Base-by-base conservation (phyloP, 2,797 vertebrate species). In the Pagetopsis macropterus region DNA sequence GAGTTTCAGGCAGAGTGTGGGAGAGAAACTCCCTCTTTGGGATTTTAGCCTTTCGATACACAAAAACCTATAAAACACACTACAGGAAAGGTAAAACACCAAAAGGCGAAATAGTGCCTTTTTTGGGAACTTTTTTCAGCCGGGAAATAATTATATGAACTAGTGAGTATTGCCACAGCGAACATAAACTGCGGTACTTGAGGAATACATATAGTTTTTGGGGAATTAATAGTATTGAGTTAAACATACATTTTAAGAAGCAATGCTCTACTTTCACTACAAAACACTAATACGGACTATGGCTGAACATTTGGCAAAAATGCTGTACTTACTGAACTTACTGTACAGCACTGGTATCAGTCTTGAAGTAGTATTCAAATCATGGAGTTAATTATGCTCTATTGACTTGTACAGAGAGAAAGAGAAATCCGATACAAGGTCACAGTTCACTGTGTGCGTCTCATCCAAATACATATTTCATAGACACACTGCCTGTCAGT, bases 401-500 rank as follows among this genome's bases (percentile, higher is more conserved):
- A n/a, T 11, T 46, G 33, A 49, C 17, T 44, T 1, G n/a, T 12
- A 55, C 13, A 45, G 15, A 31, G 17, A 64, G 17, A 33, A 19
- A 13, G 4, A 41, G 3, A 43, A 51, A 64, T 51, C 40, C 15
- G n/a, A 63, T 15, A 9, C 9, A 19, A n/a, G 62, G 31, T 57
- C 40, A 60, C 4, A 9, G 62, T 65, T 66, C 46, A 40, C 14
- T 27, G 21, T 27, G 19, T 57, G 13, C 17, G 5, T 19, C 50
- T 16, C 4, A 19, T 11, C 68, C 43, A 27, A 21, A 45, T 57
- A 11, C 14, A 27, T 41, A 57, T 46, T 57, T 31, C 13, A 21
- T 44, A 54, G 27, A 52, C 7, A 33, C 31, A n/a, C 23, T 33
- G 23, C 58, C 37, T 50, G 12, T 72, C 55, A 70, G 33, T 37